Evolutionary conservation across 2,888 invertebrate genomes (phyloP).

Genomic region (Xylocampa areola): DNA sequence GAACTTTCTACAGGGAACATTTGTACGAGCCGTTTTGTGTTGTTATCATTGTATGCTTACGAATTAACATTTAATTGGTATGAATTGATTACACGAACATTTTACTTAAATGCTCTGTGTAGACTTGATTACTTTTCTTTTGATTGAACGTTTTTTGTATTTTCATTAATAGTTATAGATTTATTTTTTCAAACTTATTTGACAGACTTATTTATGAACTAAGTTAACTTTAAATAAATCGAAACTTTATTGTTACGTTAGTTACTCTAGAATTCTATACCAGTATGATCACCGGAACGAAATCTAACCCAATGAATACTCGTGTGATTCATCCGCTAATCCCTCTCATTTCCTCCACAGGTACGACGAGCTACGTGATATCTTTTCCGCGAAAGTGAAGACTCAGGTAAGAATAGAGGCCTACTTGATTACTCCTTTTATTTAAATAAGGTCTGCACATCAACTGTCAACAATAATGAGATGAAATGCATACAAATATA

Average conservation of each 20-base stretch:
- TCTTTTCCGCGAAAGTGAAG: slow-evolving; percentile 57
- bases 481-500: no score
- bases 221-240: no score
- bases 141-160: no score
- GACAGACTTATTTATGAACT: no score
- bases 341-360: slow-evolving; percentile 69
- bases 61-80: slow-evolving; percentile 37
- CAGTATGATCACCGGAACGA: slow-evolving; percentile 42
- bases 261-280: neutral
- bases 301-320: slow-evolving; percentile 48
- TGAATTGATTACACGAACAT: slow-evolving; percentile 30
- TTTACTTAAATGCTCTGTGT: no score
- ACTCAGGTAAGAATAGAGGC: slow-evolving; percentile 52
- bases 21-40: slow-evolving; percentile 4
- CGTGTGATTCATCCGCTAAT: slow-evolving; percentile 50
- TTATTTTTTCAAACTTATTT: no score
- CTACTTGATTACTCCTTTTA: no score
- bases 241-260: neutral
- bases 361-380: slow-evolving; percentile 49
- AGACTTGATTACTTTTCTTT: no score
- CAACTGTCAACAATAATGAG: no score
- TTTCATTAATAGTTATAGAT: no score
- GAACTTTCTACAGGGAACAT: slow-evolving; percentile 34
- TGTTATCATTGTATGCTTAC: slow-evolving; percentile 11
- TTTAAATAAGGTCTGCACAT: no score